Conservation (phyloP, 2,113 vertebrate species). For the Odocoileus hemionus region DNA sequence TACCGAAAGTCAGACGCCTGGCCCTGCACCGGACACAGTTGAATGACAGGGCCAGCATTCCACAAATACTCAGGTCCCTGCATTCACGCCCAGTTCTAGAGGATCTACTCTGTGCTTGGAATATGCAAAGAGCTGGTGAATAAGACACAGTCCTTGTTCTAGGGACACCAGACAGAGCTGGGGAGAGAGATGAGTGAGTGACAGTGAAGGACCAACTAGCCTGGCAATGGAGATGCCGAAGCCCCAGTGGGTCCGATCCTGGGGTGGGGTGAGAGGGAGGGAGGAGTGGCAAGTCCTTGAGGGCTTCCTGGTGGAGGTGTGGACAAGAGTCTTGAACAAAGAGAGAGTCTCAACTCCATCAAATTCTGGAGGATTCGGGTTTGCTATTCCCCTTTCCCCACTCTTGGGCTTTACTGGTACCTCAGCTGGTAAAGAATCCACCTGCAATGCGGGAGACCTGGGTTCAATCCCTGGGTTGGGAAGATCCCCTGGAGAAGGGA, state of each 20-base stretch:
- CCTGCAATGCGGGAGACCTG: not conserved
- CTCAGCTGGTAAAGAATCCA: not conserved
- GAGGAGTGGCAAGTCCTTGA: not conserved
- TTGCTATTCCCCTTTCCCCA: not conserved
- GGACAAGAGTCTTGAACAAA: not conserved
- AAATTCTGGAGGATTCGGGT: not conserved
- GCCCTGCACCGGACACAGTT: not conserved
- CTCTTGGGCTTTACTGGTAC: not conserved
- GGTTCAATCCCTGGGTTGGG: not conserved
- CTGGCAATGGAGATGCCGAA: not conserved
- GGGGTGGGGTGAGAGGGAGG: not conserved
- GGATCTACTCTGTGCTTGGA: not conserved
- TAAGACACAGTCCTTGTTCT: not conserved
- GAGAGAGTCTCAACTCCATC: not conserved
- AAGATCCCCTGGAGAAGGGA: not conserved
- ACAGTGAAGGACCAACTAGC: not conserved
- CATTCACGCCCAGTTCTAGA: not conserved
- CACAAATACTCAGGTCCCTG: not conserved
- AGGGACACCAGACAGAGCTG: not conserved
- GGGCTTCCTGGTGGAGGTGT: not conserved
- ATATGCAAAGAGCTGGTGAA: not conserved
- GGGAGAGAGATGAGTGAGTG: not conserved
- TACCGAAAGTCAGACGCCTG: not conserved
- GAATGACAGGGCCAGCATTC: not conserved
- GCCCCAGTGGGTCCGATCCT: not conserved